These are phyloP conservation scores for Mythimna ferrago DNA, from an alignment of 2,888 invertebrate genomes.

Conservation along the genomic window DNA sequence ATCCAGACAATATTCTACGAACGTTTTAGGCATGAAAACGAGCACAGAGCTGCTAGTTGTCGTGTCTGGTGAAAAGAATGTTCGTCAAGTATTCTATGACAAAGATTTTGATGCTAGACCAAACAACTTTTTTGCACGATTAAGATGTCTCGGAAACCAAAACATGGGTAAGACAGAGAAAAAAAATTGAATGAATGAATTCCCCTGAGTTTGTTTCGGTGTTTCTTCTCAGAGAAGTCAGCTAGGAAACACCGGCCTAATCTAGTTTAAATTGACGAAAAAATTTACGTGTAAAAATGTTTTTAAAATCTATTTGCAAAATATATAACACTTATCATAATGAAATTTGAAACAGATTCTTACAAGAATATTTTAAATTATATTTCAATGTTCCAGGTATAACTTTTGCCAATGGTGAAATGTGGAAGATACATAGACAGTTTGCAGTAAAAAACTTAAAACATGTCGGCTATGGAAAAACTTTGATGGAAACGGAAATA, in stretches of 20 bases:
- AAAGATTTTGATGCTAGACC: constrained; percentile 93
- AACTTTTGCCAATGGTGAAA: constrained; percentile 92
- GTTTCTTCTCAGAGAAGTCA: too few relatives aligned
- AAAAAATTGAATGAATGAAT: too few relatives aligned
- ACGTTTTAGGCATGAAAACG: constrained; percentile 92
- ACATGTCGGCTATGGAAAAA: constrained; percentile 92
- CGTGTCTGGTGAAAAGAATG: constrained; percentile 91
- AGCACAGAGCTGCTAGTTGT: constrained; percentile 92
- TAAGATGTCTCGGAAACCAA: constrained; percentile 92
- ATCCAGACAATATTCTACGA: constrained; percentile 90
- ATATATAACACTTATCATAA: too few relatives aligned
- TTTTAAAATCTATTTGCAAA: too few relatives aligned
- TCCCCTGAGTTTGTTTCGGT: too few relatives aligned
- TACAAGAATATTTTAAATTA: neutral
- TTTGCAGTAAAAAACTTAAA: constrained; percentile 92
- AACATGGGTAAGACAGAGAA: constrained; percentile 85
- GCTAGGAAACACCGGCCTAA: too few relatives aligned
- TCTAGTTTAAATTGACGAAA: too few relatives aligned
- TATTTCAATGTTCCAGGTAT: constrained; percentile 86
- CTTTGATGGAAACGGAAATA: constrained; percentile 91
- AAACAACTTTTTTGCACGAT: constrained; percentile 92
- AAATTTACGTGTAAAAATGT: too few relatives aligned
- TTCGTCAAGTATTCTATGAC: constrained; percentile 91
- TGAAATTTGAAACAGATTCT: neutral
- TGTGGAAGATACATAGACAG: constrained; percentile 92